These are phyloP conservation scores for Drosophila malerkotliana DNA, from an alignment of 1,140 invertebrate species.

Conservation along the genomic window DNA sequence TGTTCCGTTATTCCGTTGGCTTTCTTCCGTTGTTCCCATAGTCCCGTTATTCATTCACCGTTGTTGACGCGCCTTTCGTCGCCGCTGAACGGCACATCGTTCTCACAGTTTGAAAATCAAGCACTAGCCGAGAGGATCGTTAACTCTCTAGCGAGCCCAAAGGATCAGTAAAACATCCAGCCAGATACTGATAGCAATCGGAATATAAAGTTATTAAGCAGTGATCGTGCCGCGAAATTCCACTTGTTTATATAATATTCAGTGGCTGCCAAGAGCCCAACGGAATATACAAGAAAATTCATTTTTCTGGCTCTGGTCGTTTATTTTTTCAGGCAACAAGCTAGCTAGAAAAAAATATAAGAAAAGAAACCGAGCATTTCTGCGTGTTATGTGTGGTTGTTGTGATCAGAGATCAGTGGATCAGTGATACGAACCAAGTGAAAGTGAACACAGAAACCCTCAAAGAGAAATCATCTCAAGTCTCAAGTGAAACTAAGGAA, in stretches of 20 bases:
- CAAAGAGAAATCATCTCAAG: conserved; percentile 13
- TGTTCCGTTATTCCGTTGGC: conserved; percentile 47
- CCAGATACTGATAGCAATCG: conserved; percentile 10
- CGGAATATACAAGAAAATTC: conserved; percentile 40
- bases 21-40: conserved; percentile 43
- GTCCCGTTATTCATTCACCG: conserved; percentile 43
- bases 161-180: conserved; percentile 8
- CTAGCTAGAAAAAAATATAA: conserved; percentile 9
- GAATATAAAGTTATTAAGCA: conserved; percentile 18
- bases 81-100: conserved; percentile 46
- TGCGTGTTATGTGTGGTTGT: conserved; percentile 50
- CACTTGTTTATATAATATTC: conserved; percentile 52
- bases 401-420: conserved; percentile 51
- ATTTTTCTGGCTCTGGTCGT: conserved; percentile 36
- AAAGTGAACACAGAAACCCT: conserved; percentile 61
- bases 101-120: conserved; percentile 64
- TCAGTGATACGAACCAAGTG: conserved; percentile 62
- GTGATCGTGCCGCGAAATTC: conserved; percentile 37
- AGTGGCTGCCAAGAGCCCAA: conserved; percentile 43
- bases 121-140: conserved; percentile 50
- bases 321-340: conserved; percentile 45
- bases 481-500: conserved; percentile 20
- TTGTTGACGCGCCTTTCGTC: conserved; percentile 69
- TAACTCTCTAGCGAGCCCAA: background rate
- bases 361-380: conserved; percentile 30